A percentile compares a stretch with the other conserved stretches of the same genome.
These are phyloP conservation scores for Drepanosiphum platanoidis DNA, from an alignment of 2,888 invertebrate species.

Conservation along the genomic window DNA sequence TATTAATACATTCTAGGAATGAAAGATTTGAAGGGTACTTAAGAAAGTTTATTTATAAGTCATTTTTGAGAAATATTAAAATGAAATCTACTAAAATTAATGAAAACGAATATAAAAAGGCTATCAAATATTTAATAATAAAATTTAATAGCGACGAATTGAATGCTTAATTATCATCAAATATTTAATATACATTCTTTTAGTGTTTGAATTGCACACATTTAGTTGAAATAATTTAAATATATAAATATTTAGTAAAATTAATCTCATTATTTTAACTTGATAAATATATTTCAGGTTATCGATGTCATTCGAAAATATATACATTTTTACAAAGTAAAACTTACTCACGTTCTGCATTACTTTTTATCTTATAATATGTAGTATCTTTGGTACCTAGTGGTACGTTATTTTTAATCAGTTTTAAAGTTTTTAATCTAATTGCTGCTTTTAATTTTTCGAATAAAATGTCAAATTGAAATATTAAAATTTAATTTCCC, in stretches of 20 bases:
- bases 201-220: neutral
- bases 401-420: constrained; percentile 1
- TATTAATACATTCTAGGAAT: neutral
- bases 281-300: neutral
- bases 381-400: neutral
- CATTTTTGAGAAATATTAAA: neutral
- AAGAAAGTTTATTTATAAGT: neutral
- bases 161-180: neutral
- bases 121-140: neutral
- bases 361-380: neutral
- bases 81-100: too few species aligned
- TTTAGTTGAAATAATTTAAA: neutral
- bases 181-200: neutral
- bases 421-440: constrained; percentile 14
- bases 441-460: neutral
- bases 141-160: neutral
- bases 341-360: neutral
- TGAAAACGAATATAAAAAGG: neutral
- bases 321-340: neutral
- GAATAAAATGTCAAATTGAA: constrained; percentile 5
- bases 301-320: neutral
- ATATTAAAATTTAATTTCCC: neutral
- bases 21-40: neutral
- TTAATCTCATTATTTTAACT: neutral
- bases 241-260: neutral